A percentile compares a stretch with the other conserved stretches of the same genome.
Conservation (phyloP, 2,888 invertebrate genomes). For the Schizaphis graminum region DNA sequence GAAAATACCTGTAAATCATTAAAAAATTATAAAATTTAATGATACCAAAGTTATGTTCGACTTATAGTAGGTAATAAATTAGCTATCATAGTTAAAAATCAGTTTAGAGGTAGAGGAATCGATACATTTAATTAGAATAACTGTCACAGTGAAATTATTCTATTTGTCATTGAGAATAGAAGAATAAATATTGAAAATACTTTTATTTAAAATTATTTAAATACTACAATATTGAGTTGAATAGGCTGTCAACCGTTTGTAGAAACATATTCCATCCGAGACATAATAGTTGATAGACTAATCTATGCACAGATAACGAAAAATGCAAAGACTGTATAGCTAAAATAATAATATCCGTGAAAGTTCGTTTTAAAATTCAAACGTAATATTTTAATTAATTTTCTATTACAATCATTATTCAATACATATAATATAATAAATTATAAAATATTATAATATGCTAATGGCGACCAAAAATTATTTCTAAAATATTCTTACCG, state of each 20-base stretch:
- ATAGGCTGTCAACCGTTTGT: not conserved
- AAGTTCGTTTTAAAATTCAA: not conserved
- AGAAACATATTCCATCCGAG: not conserved
- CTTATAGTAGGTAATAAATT: not conserved
- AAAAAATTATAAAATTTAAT: not conserved
- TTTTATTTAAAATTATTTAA: too few species aligned
- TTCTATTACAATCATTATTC: not conserved
- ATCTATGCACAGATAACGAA: not conserved
- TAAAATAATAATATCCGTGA: not conserved
- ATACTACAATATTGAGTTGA: not conserved
- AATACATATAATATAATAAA: too few species aligned
- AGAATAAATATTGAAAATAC: not conserved
- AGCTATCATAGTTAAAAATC: not conserved
- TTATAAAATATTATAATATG: too few species aligned
- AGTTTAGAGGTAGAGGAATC: too few species aligned
- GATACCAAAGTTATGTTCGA: not conserved
- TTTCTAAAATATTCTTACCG: too few species aligned
- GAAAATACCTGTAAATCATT: constrained; percentile 75
- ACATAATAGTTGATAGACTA: not conserved
- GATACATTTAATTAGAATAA: not conserved
- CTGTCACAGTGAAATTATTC: not conserved
- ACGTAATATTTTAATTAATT: not conserved
- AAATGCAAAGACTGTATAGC: not conserved
- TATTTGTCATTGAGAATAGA: not conserved
- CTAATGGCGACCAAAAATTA: too few species aligned